These are phyloP conservation scores for Cassiopea andromeda DNA, from an alignment of 30 jellyfish, hydroid and myxozoan genomes.

Conservation along the genomic window DNA sequence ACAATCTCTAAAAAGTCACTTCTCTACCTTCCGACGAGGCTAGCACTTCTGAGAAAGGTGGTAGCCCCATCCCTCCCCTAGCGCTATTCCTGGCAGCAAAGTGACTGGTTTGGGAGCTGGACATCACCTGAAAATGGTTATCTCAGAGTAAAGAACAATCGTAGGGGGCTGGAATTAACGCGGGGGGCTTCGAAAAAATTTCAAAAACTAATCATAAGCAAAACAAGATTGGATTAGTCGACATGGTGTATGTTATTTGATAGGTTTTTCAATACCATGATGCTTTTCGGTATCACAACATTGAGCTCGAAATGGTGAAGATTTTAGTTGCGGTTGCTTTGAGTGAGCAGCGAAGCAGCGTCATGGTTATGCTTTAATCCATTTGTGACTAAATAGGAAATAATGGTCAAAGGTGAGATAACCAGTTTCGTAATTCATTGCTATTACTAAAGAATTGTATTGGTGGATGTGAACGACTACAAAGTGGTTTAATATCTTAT, in stretches of 20 bases:
- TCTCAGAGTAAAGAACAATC: too few relatives aligned
- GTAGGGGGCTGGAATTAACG: too few relatives aligned
- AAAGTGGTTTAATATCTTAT: background rate
- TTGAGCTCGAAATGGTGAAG: background rate
- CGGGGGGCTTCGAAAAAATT: background rate
- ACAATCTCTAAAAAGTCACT: too few relatives aligned
- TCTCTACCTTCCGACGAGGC: too few relatives aligned
- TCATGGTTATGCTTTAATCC: background rate
- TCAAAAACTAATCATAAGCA: background rate
- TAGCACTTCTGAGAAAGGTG: too few relatives aligned
- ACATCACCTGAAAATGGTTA: too few relatives aligned
- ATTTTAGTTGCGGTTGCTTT: background rate
- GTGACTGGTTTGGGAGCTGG: too few relatives aligned
- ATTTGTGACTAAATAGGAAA: background rate
- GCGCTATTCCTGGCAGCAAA: too few relatives aligned
- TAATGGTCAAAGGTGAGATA: background rate
- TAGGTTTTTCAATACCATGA: background rate
- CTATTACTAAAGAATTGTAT: background rate
- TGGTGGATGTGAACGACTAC: background rate
- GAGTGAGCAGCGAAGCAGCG: background rate
- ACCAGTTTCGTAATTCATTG: background rate
- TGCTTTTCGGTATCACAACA: background rate
- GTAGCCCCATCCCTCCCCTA: too few relatives aligned
- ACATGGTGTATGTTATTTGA: background rate
- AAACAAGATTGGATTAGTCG: background rate